These are phyloP conservation scores for Nannoperca obscura DNA, from an alignment of 2,797 vertebrate genomes.

Conservation along the genomic window DNA sequence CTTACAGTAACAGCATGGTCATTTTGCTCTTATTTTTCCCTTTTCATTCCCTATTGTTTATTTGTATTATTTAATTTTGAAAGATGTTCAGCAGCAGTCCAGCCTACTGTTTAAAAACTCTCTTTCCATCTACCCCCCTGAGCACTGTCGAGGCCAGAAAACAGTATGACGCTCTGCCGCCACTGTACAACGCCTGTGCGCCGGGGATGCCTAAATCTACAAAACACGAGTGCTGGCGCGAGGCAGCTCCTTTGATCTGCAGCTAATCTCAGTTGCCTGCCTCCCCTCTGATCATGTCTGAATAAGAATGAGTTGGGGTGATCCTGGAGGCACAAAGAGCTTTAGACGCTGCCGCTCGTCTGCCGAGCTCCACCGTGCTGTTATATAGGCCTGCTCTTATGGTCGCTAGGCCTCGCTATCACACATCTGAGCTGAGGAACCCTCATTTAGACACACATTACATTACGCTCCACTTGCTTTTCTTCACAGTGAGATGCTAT, in stretches of 20 bases:
- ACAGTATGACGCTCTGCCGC: conserved; percentile 73
- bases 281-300: conserved; percentile 87
- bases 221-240: conserved; percentile 83
- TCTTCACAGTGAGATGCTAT: conserved; percentile 74
- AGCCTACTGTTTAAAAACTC: conserved; percentile 69
- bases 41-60: conserved; percentile 64
- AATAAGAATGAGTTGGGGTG: conserved; percentile 86
- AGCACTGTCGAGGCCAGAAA: conserved; percentile 75
- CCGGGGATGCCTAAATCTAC: conserved; percentile 81
- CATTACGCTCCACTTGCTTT: conserved; percentile 64
- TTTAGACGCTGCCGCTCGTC: conserved; percentile 79
- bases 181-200: conserved; percentile 70
- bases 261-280: conserved; percentile 87
- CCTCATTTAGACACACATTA: conserved; percentile 68
- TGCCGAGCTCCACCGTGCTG: conserved; percentile 60
- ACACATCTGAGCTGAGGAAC: conserved; percentile 59
- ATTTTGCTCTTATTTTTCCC: conserved; percentile 55
- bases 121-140: conserved; percentile 69
- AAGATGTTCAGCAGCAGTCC: conserved; percentile 70
- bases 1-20: conserved; percentile 59
- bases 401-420: conserved; percentile 64
- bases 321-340: conserved; percentile 85
- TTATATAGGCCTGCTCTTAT: conserved; percentile 44
- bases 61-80: conserved; percentile 74
- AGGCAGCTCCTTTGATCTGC: conserved; percentile 86